These are phyloP conservation scores for Xerus rutilus DNA, from an alignment of 2,797 vertebrate species.

Conservation along the genomic window DNA sequence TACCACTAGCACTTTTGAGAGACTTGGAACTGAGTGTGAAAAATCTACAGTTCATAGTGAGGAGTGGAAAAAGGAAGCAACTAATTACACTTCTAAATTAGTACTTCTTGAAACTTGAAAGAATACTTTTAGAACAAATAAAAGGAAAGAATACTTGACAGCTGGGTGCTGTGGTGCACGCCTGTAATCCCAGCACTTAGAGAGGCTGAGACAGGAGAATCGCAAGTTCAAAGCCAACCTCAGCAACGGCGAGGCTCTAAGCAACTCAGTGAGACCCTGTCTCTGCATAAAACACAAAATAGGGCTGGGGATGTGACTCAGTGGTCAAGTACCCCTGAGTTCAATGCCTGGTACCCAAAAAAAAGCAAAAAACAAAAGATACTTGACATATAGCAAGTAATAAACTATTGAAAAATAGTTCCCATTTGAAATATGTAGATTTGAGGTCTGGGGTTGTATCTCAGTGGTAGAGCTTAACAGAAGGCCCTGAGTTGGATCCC, in stretches of 20 bases:
- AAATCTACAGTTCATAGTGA: conserved; percentile 30
- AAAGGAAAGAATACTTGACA: conserved; percentile 49
- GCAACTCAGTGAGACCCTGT: too few species aligned
- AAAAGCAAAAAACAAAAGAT: too few species aligned
- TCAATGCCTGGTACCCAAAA: too few species aligned
- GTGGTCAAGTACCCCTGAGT: too few species aligned
- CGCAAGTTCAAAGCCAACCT: too few species aligned
- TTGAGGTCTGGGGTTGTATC: neutral
- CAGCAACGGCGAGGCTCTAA: too few species aligned
- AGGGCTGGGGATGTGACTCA: too few species aligned
- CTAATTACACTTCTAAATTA: conserved; percentile 52
- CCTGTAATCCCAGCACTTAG: too few species aligned
- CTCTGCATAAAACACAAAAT: too few species aligned
- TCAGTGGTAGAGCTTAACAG: too few species aligned
- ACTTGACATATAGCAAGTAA: conserved; percentile 36
- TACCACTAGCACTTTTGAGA: conserved; percentile 51
- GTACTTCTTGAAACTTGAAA: conserved; percentile 66
- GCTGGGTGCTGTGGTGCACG: too few species aligned
- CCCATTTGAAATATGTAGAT: neutral
- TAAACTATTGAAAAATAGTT: conserved; percentile 16
- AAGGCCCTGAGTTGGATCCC: neutral
- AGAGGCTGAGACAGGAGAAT: too few species aligned
- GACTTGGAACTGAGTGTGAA: conserved; percentile 39
- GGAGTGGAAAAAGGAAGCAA: conserved; percentile 48
- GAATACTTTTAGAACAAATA: conserved; percentile 61